Base-by-base conservation (phyloP, 2,888 invertebrate genomes). In the Harpagoxenus sublaevis region DNA sequence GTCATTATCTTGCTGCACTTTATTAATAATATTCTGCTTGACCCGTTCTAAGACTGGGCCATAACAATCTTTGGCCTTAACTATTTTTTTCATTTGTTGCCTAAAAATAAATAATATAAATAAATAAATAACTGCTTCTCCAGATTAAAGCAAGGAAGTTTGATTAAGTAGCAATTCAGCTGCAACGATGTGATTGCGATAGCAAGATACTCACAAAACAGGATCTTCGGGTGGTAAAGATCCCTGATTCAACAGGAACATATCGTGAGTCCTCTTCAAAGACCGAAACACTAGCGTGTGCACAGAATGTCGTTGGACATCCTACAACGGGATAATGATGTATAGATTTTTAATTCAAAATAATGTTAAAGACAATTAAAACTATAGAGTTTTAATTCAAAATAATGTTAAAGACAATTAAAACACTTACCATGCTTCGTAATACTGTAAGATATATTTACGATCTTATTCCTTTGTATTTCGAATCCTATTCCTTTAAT, bases 281-380 rank as follows among this genome's bases (percentile, higher is more conserved):
- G 99, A 99, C 90, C 99, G 97, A 95, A 99, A 99, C 88, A 99
- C 99, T 87, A 99, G 95, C 0, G 99, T 99, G 94, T 99, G 99
- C 0, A 99, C 99, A 6, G 99, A 99, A 95, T 99, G 99, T 92
- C 98, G 97, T 94, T 99, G 99, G 12, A 99, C 99, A 92, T 98
- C 98, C 95, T 98, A 86, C 1, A 78, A 78, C 65, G 96, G 93
- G 90, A 96, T 55, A 35, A 75, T 23, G 0, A 55, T 10, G 12
- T 23, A 60, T 4, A 1, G 42, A 74, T 74, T 62, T 45, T 2
- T 48, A 35, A 35, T 35, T 35, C 6, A 35, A 35, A 35, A 35
- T 35, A 35, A 35, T 35, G 10, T 42, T 45, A 23, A 18, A 15
- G 3, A 4, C 4, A 48, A 2, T 2, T 5, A 35, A 5, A 35